Conservation (phyloP, 2,888 invertebrate genomes). For the Coelinius sp. region DNA sequence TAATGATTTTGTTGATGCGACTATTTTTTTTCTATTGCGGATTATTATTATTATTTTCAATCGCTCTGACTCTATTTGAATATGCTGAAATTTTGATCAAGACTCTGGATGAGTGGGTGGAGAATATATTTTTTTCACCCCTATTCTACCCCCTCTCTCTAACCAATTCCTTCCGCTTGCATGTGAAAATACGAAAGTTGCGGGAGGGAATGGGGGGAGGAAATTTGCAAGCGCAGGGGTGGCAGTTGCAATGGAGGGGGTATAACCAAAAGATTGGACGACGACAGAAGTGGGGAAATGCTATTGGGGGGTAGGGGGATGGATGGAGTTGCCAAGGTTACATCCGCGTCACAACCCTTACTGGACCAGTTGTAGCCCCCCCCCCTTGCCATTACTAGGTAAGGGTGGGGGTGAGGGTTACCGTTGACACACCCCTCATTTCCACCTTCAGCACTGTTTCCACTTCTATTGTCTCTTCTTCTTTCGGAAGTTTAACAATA, state of each 20-base stretch:
- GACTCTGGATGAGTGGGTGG: conserved; percentile 26
- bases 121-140: too few relatives aligned
- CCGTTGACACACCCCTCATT: conserved; percentile 43
- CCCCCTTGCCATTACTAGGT: not conserved
- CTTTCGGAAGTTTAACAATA: conserved; percentile 52
- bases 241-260: not conserved
- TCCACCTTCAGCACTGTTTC: conserved; percentile 25
- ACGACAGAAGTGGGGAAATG: conserved; percentile 13
- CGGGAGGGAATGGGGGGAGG: conserved; percentile 1
- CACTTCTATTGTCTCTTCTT: conserved; percentile 17
- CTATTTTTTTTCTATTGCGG: too few relatives aligned
- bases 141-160: not conserved
- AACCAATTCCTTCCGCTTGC: not conserved
- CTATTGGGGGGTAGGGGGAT: conserved; percentile 26
- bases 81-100: conserved; percentile 38
- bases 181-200: not conserved
- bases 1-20: too few relatives aligned
- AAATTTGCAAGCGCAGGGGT: conserved; percentile 37
- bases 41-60: too few relatives aligned
- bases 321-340: conserved; percentile 64
- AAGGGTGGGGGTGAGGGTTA: not conserved
- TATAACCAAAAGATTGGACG: not conserved
- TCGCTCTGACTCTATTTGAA: not conserved
- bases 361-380: conserved; percentile 35
- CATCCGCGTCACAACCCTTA: conserved; percentile 60